A percentile compares a stretch with the other conserved stretches of the same genome.
Conservation (phyloP, 2,888 invertebrate species). For the Fissipunctia ypsillon region DNA sequence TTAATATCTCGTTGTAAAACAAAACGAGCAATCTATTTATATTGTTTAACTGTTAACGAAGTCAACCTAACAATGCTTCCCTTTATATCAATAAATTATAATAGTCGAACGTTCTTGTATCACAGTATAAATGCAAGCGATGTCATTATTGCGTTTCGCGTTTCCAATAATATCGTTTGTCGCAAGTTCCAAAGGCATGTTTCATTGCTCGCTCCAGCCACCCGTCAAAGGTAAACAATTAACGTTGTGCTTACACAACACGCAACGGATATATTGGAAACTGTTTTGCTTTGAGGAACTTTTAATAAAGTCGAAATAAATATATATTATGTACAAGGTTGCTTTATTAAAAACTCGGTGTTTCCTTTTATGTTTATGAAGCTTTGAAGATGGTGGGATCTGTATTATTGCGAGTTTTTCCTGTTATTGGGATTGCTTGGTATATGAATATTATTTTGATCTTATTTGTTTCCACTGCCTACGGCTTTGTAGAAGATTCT, state of each 20-base stretch:
- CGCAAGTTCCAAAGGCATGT: constrained; percentile 16
- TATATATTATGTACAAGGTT: constrained; percentile 37
- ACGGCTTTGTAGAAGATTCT: not conserved
- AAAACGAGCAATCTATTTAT: too few relatives aligned
- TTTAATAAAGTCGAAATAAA: constrained; percentile 59
- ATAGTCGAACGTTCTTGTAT: not conserved
- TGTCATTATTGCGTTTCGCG: constrained; percentile 20
- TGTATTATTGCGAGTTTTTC: constrained; percentile 32
- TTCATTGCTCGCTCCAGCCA: constrained; percentile 32
- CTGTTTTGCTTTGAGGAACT: constrained; percentile 41
- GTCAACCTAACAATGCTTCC: too few relatives aligned
- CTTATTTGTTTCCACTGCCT: constrained; percentile 12
- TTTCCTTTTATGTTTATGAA: constrained; percentile 32
- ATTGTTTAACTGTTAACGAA: too few relatives aligned
- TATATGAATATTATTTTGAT: constrained; percentile 32
- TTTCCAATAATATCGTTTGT: constrained; percentile 18
- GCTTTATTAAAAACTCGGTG: constrained; percentile 45
- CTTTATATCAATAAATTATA: not conserved
- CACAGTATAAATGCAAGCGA: not conserved
- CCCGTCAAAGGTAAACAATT: constrained; percentile 31
- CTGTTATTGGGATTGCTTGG: constrained; percentile 13
- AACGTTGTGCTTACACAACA: constrained; percentile 35
- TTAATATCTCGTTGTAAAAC: too few relatives aligned
- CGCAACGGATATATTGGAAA: constrained; percentile 39
- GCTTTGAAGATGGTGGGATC: constrained; percentile 39